Evolutionary conservation across 2,797 vertebrate genomes (phyloP).

Genomic region (Erethizon dorsatum): DNA sequence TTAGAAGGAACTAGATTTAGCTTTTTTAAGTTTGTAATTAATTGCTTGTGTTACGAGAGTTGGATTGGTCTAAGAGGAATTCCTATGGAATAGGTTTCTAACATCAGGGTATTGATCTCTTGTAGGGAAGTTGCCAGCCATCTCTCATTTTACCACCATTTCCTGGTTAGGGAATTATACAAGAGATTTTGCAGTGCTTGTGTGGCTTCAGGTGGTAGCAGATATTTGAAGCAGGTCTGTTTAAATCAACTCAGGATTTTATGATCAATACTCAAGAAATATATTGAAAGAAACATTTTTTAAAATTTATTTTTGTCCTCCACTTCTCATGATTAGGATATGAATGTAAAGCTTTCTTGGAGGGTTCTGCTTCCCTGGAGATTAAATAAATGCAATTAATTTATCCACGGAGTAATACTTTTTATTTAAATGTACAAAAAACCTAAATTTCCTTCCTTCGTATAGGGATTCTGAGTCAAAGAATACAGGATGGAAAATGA

Average conservation of each 20-base stretch:
- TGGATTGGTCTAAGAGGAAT: background rate
- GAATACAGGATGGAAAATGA: background rate
- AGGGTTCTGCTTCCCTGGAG: background rate
- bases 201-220: background rate
- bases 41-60: background rate
- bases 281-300: background rate
- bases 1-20: background rate
- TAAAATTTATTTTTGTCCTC: background rate
- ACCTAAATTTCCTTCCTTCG: background rate
- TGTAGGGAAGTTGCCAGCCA: background rate
- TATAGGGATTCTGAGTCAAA: background rate
- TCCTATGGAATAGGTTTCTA: background rate
- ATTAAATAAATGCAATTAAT: background rate
- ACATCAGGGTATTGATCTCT: background rate
- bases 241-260: background rate
- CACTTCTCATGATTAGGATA: background rate
- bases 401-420: background rate
- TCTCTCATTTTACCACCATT: background rate
- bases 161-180: background rate
- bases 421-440: background rate
- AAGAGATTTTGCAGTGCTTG: background rate
- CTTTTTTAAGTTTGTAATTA: background rate
- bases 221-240: constrained; percentile 11
- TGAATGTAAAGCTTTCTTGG: background rate
- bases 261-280: background rate